These are phyloP conservation scores for Muraenolepis orangiensis DNA, from an alignment of 2,797 vertebrate species.

Conservation along the genomic window DNA sequence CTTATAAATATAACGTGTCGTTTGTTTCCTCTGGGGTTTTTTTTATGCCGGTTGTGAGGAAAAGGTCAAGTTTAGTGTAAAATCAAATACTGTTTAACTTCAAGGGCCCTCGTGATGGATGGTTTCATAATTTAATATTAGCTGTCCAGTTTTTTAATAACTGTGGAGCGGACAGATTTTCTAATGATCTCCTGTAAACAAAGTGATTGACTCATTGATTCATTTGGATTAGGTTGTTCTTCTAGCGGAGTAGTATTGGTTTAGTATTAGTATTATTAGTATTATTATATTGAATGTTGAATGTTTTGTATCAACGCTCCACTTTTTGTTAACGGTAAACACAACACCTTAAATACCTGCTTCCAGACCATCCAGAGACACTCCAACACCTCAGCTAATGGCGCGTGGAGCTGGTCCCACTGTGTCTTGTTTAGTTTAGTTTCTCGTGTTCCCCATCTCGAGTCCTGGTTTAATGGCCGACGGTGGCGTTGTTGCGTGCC, in stretches of 20 bases:
- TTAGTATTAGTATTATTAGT: no score
- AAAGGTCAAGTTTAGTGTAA: constrained; percentile 61
- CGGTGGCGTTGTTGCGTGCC: constrained; percentile 31
- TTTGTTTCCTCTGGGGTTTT: constrained; percentile 26
- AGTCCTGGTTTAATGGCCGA: constrained; percentile 43
- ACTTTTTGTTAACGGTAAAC: not conserved
- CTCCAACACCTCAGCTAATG: not conserved
- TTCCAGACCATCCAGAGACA: not conserved
- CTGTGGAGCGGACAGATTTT: no score
- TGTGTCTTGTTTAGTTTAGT: constrained; percentile 4
- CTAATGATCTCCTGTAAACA: not conserved
- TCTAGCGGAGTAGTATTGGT: no score
- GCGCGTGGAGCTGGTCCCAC: constrained; percentile 8
- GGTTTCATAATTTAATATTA: constrained; percentile 30
- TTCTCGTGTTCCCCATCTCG: constrained; percentile 22
- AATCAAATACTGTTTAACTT: constrained; percentile 54
- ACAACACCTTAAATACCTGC: not conserved
- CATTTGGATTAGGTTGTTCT: no score
- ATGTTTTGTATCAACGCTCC: no score
- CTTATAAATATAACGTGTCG: constrained; percentile 20
- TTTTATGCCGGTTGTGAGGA: constrained; percentile 27
- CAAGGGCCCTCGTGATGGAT: constrained; percentile 34
- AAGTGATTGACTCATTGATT: not conserved
- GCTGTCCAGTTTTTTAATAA: not conserved
- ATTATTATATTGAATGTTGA: no score